Percentiles rank a stretch among this genome's conserved stretches.
Conservation (phyloP, 2,888 invertebrate species). For the Cremastobaeus sp. region DNA sequence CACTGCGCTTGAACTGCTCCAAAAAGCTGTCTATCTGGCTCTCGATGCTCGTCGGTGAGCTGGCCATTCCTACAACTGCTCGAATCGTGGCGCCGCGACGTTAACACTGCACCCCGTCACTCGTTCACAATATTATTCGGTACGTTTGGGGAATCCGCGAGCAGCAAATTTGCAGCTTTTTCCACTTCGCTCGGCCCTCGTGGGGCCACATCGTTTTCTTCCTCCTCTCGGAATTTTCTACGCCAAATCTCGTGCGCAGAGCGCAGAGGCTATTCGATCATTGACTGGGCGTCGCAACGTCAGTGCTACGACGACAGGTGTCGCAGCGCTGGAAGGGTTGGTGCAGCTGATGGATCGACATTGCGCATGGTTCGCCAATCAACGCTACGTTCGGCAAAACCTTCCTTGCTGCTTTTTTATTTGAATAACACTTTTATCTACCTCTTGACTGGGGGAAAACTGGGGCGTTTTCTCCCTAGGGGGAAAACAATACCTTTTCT, state of each 20-base stretch:
- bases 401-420: too few relatives aligned
- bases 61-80: slow-evolving; percentile 79
- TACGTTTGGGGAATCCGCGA: background rate
- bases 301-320: slow-evolving; percentile 62
- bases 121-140: background rate
- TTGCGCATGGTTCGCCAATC: slow-evolving; percentile 59
- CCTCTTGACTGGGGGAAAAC: too few relatives aligned
- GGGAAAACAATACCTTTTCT: too few relatives aligned
- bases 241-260: slow-evolving; percentile 25
- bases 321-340: slow-evolving; percentile 52
- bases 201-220: slow-evolving; percentile 32
- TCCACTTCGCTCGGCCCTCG: background rate
- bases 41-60: slow-evolving; percentile 86
- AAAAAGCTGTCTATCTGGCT: slow-evolving; percentile 91
- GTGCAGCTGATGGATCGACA: slow-evolving; percentile 58
- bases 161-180: background rate
- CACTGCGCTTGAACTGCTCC: slow-evolving; percentile 89
- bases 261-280: slow-evolving; percentile 11
- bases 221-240: slow-evolving; percentile 11
- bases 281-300: slow-evolving; percentile 58
- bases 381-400: too few relatives aligned
- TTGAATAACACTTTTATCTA: too few relatives aligned
- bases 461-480: too few relatives aligned
- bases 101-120: background rate
- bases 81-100: background rate